A percentile compares a stretch with the other conserved stretches of the same genome.
phyloP scores from a whole-genome alignment of 2,888 invertebrate species.

The Papilio protenor region DNA sequence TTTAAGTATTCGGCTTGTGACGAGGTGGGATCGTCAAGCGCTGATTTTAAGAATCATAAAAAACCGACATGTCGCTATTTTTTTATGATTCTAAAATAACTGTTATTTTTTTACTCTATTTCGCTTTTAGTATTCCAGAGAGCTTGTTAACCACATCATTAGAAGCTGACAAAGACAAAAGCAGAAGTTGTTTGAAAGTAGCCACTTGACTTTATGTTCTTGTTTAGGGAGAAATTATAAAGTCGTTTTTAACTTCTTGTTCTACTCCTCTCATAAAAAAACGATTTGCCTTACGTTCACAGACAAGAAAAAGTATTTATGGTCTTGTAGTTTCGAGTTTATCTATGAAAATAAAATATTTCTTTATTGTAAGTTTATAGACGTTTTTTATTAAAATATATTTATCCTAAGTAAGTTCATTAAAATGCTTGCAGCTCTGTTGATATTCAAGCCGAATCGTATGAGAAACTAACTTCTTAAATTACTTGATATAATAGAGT shows the following conservation, averaged over 20 bases:
- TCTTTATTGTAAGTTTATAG: not conserved
- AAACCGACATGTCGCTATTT: too few relatives aligned
- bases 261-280: not conserved
- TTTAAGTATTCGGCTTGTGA: too few relatives aligned
- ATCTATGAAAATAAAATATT: not conserved
- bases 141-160: slow-evolving; percentile 8
- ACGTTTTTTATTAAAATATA: too few relatives aligned
- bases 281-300: too few relatives aligned
- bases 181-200: slow-evolving; percentile 6
- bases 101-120: not conserved
- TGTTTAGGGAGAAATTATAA: not conserved
- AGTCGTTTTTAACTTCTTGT: not conserved
- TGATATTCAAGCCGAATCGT: not conserved
- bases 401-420: not conserved
- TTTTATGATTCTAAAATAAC: not conserved
- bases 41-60: too few relatives aligned
- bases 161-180: slow-evolving; percentile 17
- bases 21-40: too few relatives aligned
- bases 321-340: too few relatives aligned
- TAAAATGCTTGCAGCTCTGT: not conserved
- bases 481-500: not conserved
- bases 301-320: too few relatives aligned
- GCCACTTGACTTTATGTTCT: slow-evolving; percentile 24
- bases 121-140: not conserved
- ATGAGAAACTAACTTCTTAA: not conserved